Base-by-base conservation (phyloP, 2,888 invertebrate genomes). In the Argynnis bischoffii region DNA sequence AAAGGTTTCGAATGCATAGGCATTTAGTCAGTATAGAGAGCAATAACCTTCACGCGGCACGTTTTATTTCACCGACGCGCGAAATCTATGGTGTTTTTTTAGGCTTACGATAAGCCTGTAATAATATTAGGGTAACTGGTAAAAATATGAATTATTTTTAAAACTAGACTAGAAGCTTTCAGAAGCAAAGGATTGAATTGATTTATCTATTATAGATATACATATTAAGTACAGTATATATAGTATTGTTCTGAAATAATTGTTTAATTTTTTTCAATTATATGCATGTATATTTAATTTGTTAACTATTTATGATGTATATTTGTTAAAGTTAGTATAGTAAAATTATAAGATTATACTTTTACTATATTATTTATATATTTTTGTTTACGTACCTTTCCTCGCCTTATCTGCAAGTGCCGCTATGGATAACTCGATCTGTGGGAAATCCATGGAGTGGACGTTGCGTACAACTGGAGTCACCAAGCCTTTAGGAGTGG, bases 401-500 rank as follows among this genome's bases (percentile, higher is more conserved):
- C 96, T 95, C 2, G 99, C 99, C 90, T 98, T 99, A 74, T 96
- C 97, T n/a, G 98, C 98, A 48, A 99, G 86, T 1, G 94, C 96
- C 71, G 94, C 95, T 78, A 99, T 94, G 0, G 95, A 95, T 69
- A 96, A 95, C 92, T 99, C 99, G 79, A 99, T 98, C 72, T 97
- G 96, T 0, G 99, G 98, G 85, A 96, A 99, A 85, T 97, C 98
- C 97, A 99, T 99, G 41, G 95, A 92, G 79, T 99, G 98, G 1
- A 98, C 98, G 86, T 98, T 98, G 61, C 99, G 94, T 57, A 99
- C 89, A 18, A 99, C 98, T 1, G 99, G 99, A 48, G 99, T 99
- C 46, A 99, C 99, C 64, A 99, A 94, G 63, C 99, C 99, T 89
- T 99, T 98, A 0, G 99, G 99, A n/a, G 99, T 99, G 48, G 97